Percentiles rank a stretch among this genome's conserved stretches.
These are phyloP conservation scores for Hylaea fasciaria DNA, from an alignment of 2,888 invertebrate species.

Conservation along the genomic window DNA sequence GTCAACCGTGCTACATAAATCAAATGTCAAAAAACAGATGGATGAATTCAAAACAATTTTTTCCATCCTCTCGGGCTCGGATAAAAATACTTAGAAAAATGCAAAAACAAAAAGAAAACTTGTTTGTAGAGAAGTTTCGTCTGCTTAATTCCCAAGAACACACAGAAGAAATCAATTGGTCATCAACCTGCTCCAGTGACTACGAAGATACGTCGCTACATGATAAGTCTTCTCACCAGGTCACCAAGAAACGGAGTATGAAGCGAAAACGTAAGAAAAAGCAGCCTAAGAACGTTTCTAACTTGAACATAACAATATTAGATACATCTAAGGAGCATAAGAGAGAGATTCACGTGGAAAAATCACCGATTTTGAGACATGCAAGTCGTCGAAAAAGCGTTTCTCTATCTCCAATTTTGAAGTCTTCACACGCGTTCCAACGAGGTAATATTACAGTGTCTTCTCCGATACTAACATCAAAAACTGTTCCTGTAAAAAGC, in stretches of 20 bases:
- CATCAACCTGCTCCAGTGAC: slow-evolving; percentile 72
- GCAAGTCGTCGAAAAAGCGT: slow-evolving; percentile 29
- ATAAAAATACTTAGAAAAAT: too few relatives aligned
- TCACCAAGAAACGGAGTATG: slow-evolving; percentile 40
- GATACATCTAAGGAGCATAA: slow-evolving; percentile 47
- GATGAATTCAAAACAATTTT: too few relatives aligned
- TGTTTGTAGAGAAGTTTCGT: slow-evolving; percentile 64
- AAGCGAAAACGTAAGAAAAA: slow-evolving; percentile 71
- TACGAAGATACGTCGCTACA: slow-evolving; percentile 55
- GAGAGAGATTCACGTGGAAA: slow-evolving; percentile 29
- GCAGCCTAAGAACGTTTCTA: slow-evolving; percentile 56
- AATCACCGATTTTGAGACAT: slow-evolving; percentile 52
- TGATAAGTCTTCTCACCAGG: slow-evolving; percentile 42
- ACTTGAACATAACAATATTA: slow-evolving; percentile 62
- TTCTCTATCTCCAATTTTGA: slow-evolving; percentile 52
- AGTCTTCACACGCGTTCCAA: slow-evolving; percentile 30
- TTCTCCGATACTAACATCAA: slow-evolving; percentile 57
- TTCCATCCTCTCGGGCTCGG: too few relatives aligned
- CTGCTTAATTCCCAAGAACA: slow-evolving; percentile 69
- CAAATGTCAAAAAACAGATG: too few relatives aligned
- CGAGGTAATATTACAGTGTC: slow-evolving; percentile 29
- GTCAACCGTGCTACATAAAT: too few relatives aligned
- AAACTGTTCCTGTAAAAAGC: slow-evolving; percentile 50
- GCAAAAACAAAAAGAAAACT: slow-evolving; percentile 62
- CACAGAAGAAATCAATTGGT: slow-evolving; percentile 71